phyloP scores from a whole-genome alignment of 2,113 vertebrate genomes.

The Herpetotheres cachinnans region DNA sequence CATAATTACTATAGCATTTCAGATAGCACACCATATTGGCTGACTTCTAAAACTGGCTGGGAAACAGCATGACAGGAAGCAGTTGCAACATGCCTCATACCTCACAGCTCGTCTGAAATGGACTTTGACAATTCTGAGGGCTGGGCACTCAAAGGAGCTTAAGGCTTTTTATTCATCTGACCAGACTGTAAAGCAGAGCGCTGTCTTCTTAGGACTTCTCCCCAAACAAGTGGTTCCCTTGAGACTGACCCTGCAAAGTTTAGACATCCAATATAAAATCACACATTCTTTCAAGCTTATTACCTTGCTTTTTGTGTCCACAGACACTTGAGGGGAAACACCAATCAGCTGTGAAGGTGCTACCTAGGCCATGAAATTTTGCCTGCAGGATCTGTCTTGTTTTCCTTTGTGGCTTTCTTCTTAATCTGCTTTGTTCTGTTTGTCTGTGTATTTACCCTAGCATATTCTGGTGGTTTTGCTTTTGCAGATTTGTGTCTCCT shows the following conservation, averaged over 20 bases:
- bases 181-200: neutral
- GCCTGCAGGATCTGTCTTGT: neutral
- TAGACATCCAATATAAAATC: neutral
- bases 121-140: neutral
- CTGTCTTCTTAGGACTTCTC: neutral
- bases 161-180: neutral
- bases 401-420: neutral
- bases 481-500: neutral
- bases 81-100: slow-evolving; percentile 21
- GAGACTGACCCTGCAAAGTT: neutral
- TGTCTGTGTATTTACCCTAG: neutral
- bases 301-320: neutral
- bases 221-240: neutral
- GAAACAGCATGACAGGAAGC: slow-evolving; percentile 48
- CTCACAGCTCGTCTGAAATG: neutral
- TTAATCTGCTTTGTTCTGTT: neutral
- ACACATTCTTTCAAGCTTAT: neutral
- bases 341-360: neutral
- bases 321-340: neutral
- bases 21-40: slow-evolving; percentile 58
- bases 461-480: neutral
- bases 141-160: neutral
- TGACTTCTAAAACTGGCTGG: slow-evolving; percentile 33
- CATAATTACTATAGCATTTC: slow-evolving; percentile 55
- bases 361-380: neutral